phyloP scores from a whole-genome alignment of 2,797 vertebrate genomes.

The Eleutherodactylus coqui region DNA sequence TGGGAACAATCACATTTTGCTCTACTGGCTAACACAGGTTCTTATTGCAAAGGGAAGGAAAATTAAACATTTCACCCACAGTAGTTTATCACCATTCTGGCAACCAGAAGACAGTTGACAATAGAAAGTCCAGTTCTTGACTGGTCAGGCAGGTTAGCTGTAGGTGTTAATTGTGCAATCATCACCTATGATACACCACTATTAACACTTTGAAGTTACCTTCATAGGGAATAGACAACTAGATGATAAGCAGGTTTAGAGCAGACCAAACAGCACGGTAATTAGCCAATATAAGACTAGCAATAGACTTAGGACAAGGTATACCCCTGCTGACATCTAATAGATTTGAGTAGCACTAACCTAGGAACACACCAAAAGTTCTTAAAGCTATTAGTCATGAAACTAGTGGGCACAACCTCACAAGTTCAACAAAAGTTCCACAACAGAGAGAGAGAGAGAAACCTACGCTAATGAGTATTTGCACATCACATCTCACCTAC shows the following conservation, averaged over 20 bases:
- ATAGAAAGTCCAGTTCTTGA: slow-evolving; percentile 12
- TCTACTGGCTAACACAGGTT: too few relatives aligned
- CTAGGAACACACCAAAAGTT: background rate
- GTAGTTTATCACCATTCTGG: background rate
- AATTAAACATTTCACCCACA: background rate
- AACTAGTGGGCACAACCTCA: too few relatives aligned
- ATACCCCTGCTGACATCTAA: background rate
- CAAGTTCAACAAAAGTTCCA: too few relatives aligned
- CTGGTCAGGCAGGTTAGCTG: slow-evolving; percentile 2
- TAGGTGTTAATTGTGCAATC: background rate
- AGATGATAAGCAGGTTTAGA: background rate
- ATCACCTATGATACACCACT: background rate
- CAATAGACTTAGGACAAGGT: background rate
- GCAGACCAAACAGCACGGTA: background rate
- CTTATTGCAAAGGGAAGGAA: background rate
- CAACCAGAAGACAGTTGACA: background rate
- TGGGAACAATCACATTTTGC: too few relatives aligned
- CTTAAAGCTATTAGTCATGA: too few relatives aligned
- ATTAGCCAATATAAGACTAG: background rate
- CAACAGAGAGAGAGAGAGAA: too few relatives aligned
- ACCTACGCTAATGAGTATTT: too few relatives aligned
- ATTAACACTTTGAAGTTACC: background rate
- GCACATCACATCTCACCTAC: too few relatives aligned
- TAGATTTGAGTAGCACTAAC: background rate
- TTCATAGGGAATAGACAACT: background rate